Base-by-base conservation (phyloP, 2,888 invertebrate genomes). In the Drosophila birchii region DNA sequence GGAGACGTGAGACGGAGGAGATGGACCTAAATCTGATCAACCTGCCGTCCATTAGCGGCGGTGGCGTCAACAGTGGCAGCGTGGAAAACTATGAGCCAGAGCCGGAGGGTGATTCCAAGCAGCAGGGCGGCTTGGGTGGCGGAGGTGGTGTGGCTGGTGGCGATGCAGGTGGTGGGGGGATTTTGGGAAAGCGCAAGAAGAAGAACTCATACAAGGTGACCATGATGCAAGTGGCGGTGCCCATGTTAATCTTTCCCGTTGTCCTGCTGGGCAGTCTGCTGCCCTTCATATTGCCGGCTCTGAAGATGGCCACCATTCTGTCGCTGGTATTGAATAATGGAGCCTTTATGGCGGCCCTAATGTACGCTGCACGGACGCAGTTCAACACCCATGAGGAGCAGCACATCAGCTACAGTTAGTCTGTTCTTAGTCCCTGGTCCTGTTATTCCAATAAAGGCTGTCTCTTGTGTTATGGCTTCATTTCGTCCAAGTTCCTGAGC, bases 251-350 rank as follows among this genome's bases (percentile, higher is more conserved):
- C 23, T 89, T 95, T 73, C 95, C 95, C 0, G 95, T 95, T 0
- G 93, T 95, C 5, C 88, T 95, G 0, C 93, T 95, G 93, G 94
- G 95, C 1, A 95, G 95, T 14, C 92, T 95, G 53, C 90, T 95
- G 85, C 96, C 96, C 0, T 95, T 95, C 90, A 90, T 95, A 20
- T 90, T 96, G 83, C 96, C 96, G 0, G 94, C 94, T 0, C 87
- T 96, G 18, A 95, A 95, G 89, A 94, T 95, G 93, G 94, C 94
- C 90, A 94, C 95, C 0, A 92, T 95, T 36, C 93, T 93, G 53
- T 94, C 94, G 1, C 94, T 94, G 0, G 93, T 95, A 90, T 91
- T 96, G 53, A 96, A 96, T 90, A 95, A 95, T 78, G 94, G 95
- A 93, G 95, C 95, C 0, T 93, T 96, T 43, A 93, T 94, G 32